Base-by-base conservation (phyloP, 64 coral and sea anemone genomes). In the Actinia tenebrosa region DNA sequence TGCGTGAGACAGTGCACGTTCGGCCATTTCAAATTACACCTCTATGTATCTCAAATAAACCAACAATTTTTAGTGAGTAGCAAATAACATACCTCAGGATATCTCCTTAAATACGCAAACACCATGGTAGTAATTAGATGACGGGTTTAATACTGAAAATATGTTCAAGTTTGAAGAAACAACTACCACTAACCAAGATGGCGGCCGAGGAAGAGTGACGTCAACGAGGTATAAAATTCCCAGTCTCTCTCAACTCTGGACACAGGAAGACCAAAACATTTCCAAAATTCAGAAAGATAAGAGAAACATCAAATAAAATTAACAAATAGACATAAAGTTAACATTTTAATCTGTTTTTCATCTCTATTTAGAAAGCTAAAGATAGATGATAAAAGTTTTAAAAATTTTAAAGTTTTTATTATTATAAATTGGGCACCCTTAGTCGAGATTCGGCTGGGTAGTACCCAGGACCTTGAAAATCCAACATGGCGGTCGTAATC, bases 21-120 rank as follows among this genome's bases (percentile, higher is more conserved):
- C 20, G 3, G 6, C 69, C 22, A 37, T 42, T 75, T 30, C 69
- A 66, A 42, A 30, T 75, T 75, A 42, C 26, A 75, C 69, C 69
- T 75, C 42, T 75, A 75, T 75, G 42, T 14, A 10, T 75, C 69
- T 75, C 69, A 26, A 30, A 75, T 75, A 75, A 42, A n/a, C 25
- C n/a, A 75, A 75, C 13, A 75, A 66, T 75, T 15, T 42, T 75
- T 10, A 75, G 0, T 75, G 25, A 75, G 14, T 42, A 42, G 10
- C 26, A 75, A 75, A 37, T 75, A 75, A 3, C 83, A 17, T 86
- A 91, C 89, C 89, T 91, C 89, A 46, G 89, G 89, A 77, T 63
- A 84, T 80, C 85, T 91, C 45, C 44, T 91, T 77, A 91, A 63
- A 80, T 86, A 91, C 9, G 89, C 84, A 53, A 91, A 85, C 20